Evolutionary conservation across 2,888 invertebrate genomes (phyloP), one percentile per base, ranked within the genome.

Genomic region (Thereva unica): DNA sequence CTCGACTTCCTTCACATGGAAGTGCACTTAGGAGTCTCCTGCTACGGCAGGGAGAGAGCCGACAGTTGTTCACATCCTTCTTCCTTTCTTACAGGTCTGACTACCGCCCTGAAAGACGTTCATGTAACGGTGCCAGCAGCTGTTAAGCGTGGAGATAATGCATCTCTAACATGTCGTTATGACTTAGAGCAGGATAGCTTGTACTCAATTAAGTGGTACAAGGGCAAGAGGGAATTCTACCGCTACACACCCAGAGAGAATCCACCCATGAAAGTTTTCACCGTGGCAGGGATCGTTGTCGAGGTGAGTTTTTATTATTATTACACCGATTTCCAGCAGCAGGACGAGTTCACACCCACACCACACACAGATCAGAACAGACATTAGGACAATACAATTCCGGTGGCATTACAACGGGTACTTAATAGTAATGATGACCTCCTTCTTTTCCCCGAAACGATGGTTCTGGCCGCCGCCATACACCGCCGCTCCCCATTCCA

Each of bases 121-220:
- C 83, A 83, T 71, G 82, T 88, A 71, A 78, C 83, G 69, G 84
- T 87, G 2, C 88, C 88, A n/a, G 81, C 84, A 52, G 85, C 87
- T 0, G 86, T 85, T 12, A 82, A 84, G 70, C 82, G 84, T 53
- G 87, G 87, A 8, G 82, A 84, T 42, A 82, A 83, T 70, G 86
- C 85, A 7, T 82, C 82, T 71, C 82, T 89, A 75, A 81, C 82
- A 71, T 88, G 89, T 74, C 81, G 83, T 68, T 88, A 86, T 78
- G 87, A 88, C 76, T 78, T 88, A 71, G 88, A 88, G 73, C 84
- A 85, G 23, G 89, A 89, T 72, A 83, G 84, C 49, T 78, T 89
- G 49, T 89, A 89, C 78, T 83, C 87, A 47, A 86, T 89, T 70
- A 89, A 89, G 78, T 89, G 89, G 89, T 88, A 88, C 77, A 83